phyloP scores from a whole-genome alignment of 35 echinoderm and acorn worm species.

The Chiridota heheva region DNA sequence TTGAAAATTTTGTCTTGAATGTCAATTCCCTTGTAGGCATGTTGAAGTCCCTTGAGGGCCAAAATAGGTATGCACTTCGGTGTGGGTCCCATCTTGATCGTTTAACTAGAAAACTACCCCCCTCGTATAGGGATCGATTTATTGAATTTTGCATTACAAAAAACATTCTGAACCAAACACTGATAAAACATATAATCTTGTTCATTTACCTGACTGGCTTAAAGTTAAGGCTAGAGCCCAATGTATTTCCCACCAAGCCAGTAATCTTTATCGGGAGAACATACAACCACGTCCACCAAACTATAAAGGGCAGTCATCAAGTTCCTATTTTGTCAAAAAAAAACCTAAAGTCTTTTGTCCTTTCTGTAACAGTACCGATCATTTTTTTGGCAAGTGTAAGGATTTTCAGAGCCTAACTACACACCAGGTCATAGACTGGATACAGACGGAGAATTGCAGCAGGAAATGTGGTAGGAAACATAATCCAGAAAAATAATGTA shows the following conservation, averaged over 20 bases:
- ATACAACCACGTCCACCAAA: neutral
- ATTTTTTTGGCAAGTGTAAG: slow-evolving; percentile 24
- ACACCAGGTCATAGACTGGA: slow-evolving; percentile 10
- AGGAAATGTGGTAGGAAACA: no score
- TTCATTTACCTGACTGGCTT: slow-evolving; percentile 12
- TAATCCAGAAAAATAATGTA: slow-evolving; percentile 3
- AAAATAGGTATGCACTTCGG: slow-evolving; percentile 4
- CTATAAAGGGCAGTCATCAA: neutral
- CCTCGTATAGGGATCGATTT: slow-evolving; percentile 9
- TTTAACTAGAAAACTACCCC: slow-evolving; percentile 2
- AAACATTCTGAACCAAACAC: slow-evolving; percentile 18
- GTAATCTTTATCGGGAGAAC: slow-evolving; percentile 8
- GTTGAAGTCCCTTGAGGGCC: slow-evolving; percentile 24
- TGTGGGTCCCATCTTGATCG: slow-evolving; percentile 38
- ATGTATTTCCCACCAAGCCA: slow-evolving; percentile 22
- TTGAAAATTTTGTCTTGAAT: slow-evolving; percentile 15
- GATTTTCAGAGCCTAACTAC: neutral
- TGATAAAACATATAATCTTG: slow-evolving; percentile 3
- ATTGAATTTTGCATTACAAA: slow-evolving; percentile 16
- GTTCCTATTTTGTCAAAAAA: neutral
- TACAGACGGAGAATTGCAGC: no score
- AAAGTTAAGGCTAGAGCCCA: slow-evolving; percentile 19
- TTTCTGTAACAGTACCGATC: slow-evolving; percentile 23
- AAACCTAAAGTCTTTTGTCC: slow-evolving; percentile 30
- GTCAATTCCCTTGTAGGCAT: slow-evolving; percentile 32